phyloP scores from a whole-genome alignment of 2,888 invertebrate genomes.

The Sturmia bella region DNA sequence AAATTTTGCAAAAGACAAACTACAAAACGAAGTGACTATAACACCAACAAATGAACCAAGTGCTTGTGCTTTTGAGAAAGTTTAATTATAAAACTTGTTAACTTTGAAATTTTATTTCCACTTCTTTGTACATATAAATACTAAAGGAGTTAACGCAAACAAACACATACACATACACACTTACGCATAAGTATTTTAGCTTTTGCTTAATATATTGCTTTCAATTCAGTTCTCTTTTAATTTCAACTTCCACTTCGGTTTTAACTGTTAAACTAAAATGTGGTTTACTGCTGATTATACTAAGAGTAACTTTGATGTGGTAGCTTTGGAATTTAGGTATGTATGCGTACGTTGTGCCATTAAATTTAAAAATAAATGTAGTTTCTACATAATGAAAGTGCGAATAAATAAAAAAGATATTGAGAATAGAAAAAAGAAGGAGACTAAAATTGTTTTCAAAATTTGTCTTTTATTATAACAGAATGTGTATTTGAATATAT shows the following conservation, averaged over 20 bases:
- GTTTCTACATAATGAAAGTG: neutral
- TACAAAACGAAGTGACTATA: neutral
- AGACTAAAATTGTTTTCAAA: no score
- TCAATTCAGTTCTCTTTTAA: neutral
- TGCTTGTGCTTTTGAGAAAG: slow-evolving; percentile 44
- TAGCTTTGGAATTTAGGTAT: slow-evolving; percentile 21
- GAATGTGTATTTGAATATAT: no score
- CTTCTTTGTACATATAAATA: neutral
- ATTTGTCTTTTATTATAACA: no score
- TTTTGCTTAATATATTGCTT: slow-evolving; percentile 8
- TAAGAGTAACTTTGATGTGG: slow-evolving; percentile 53
- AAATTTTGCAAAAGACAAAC: neutral
- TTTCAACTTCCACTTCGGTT: slow-evolving; percentile 27
- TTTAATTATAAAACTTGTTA: slow-evolving; percentile 71
- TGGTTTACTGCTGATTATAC: slow-evolving; percentile 53
- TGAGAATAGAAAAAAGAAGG: neutral
- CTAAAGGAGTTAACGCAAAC: no score
- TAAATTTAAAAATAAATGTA: neutral
- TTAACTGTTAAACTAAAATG: slow-evolving; percentile 56
- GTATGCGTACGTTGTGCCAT: slow-evolving; percentile 26
- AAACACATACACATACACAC: no score
- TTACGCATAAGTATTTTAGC: neutral
- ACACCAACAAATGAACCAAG: neutral
- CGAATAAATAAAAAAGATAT: neutral
- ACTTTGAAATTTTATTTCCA: slow-evolving; percentile 52